Percentiles rank a stretch among this genome's conserved stretches.
Conservation (phyloP, 2,888 invertebrate genomes). For the Chironomus tentans region DNA sequence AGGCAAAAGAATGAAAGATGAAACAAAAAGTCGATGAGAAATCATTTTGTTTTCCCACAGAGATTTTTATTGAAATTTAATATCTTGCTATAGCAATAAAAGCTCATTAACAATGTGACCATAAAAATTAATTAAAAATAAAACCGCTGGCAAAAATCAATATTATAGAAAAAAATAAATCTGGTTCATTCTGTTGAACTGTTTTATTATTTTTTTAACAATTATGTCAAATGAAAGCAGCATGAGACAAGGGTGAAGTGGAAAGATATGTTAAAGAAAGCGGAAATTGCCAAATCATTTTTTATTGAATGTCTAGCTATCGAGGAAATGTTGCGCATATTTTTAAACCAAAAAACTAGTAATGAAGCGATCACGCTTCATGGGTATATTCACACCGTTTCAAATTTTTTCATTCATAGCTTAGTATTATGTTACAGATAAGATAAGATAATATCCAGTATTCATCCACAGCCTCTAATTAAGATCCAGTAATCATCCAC, state of each 20-base stretch:
- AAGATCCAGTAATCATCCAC: too few relatives aligned
- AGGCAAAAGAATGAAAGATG: too few relatives aligned
- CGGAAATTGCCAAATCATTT: too few relatives aligned
- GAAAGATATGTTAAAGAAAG: not conserved
- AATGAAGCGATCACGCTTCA: too few relatives aligned
- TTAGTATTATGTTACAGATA: too few relatives aligned
- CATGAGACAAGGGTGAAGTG: not conserved
- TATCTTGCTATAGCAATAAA: not conserved
- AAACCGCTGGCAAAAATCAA: not conserved
- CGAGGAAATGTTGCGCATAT: not conserved
- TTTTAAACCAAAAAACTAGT: too few relatives aligned
- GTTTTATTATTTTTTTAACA: not conserved
- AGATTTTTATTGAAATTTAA: slow-evolving; percentile 2
- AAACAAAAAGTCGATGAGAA: not conserved
- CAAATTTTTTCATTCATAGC: too few relatives aligned
- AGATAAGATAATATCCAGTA: too few relatives aligned
- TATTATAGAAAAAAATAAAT: not conserved
- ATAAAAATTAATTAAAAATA: slow-evolving; percentile 7
- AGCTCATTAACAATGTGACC: slow-evolving; percentile 4
- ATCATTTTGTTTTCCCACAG: not conserved
- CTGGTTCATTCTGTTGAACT: not conserved
- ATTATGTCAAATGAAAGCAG: not conserved
- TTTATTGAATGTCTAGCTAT: not conserved
- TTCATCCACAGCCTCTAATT: too few relatives aligned
- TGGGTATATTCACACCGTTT: too few relatives aligned